A percentile compares a stretch with the other conserved stretches of the same genome.
These are phyloP conservation scores for Bambusicola thoracicus DNA, from an alignment of 2,113 vertebrate species.

Conservation along the genomic window DNA sequence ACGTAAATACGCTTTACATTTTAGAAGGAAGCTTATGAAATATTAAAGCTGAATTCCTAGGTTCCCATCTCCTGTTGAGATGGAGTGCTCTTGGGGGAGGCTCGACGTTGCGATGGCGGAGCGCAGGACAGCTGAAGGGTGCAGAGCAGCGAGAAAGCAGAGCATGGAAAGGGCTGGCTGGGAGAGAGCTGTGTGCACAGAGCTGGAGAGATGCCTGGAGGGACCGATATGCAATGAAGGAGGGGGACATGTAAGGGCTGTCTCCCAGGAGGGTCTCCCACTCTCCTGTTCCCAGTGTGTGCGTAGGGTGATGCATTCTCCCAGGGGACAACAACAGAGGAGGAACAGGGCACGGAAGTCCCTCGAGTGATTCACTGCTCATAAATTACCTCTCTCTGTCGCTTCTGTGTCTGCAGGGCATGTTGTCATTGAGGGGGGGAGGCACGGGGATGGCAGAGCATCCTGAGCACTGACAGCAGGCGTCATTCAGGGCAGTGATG, in stretches of 20 bases:
- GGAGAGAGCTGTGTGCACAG: neutral
- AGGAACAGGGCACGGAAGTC: neutral
- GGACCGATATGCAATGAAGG: neutral
- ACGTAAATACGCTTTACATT: slow-evolving; percentile 40
- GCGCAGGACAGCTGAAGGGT: neutral
- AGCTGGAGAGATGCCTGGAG: neutral
- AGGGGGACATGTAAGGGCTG: neutral
- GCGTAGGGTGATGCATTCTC: neutral
- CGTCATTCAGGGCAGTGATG: neutral
- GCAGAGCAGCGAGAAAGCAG: neutral
- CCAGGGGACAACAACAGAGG: neutral
- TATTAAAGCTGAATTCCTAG: slow-evolving; percentile 62
- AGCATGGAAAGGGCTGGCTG: neutral
- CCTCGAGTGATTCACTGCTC: slow-evolving; percentile 40
- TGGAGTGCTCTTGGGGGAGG: slow-evolving; percentile 14
- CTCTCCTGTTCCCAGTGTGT: neutral
- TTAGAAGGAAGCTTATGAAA: slow-evolving; percentile 60
- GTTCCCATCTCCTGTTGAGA: slow-evolving; percentile 46
- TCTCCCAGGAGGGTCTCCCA: neutral
- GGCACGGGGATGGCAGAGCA: neutral
- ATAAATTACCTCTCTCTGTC: slow-evolving; percentile 1
- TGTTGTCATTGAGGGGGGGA: neutral
- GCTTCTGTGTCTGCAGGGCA: neutral
- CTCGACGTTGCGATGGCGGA: neutral
- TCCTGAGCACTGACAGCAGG: fast-evolving